These are phyloP conservation scores for Belonocnema kinseyi DNA, from an alignment of 1,140 invertebrate species.

Conservation along the genomic window DNA sequence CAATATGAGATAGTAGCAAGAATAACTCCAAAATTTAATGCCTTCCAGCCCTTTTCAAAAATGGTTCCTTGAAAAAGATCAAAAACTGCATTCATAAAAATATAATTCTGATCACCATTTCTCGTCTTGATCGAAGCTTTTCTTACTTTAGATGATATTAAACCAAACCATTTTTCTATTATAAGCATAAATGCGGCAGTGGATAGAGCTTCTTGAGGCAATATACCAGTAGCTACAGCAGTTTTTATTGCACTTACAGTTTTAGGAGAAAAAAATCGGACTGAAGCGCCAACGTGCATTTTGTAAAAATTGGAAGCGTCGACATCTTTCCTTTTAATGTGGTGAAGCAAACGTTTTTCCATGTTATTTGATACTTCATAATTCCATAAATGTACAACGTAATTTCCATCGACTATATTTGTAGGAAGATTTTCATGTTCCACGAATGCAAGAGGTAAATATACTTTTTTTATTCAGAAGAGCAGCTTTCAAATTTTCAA, in stretches of 20 bases:
- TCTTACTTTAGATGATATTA: slow-evolving; percentile 30
- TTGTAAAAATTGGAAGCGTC: slow-evolving; percentile 39
- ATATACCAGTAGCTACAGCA: too few relatives aligned
- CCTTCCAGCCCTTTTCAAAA: slow-evolving; percentile 28
- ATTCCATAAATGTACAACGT: slow-evolving; percentile 31
- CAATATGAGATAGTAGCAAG: slow-evolving; percentile 32
- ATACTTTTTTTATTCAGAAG: slow-evolving; percentile 30
- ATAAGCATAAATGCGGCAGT: slow-evolving; percentile 34
- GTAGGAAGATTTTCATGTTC: slow-evolving; percentile 36
- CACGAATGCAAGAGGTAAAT: slow-evolving; percentile 31
- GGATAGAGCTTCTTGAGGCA: neutral
- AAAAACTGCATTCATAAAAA: slow-evolving; percentile 35
- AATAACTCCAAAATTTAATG: slow-evolving; percentile 32
- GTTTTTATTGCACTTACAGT: slow-evolving; percentile 33
- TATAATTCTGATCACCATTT: slow-evolving; percentile 41
- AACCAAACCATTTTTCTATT: slow-evolving; percentile 29
- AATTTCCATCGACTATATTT: slow-evolving; percentile 32
- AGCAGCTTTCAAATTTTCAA: slow-evolving; percentile 46
- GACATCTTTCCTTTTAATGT: slow-evolving; percentile 34
- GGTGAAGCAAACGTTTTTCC: slow-evolving; percentile 31
- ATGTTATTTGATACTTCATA: slow-evolving; percentile 30
- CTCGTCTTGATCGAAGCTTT: slow-evolving; percentile 38
- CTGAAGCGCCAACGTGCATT: slow-evolving; percentile 47
- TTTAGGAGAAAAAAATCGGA: slow-evolving; percentile 43
- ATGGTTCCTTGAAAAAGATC: slow-evolving; percentile 38